phyloP scores from a whole-genome alignment of 2,888 invertebrate genomes.

The Latheticus oryzae region DNA sequence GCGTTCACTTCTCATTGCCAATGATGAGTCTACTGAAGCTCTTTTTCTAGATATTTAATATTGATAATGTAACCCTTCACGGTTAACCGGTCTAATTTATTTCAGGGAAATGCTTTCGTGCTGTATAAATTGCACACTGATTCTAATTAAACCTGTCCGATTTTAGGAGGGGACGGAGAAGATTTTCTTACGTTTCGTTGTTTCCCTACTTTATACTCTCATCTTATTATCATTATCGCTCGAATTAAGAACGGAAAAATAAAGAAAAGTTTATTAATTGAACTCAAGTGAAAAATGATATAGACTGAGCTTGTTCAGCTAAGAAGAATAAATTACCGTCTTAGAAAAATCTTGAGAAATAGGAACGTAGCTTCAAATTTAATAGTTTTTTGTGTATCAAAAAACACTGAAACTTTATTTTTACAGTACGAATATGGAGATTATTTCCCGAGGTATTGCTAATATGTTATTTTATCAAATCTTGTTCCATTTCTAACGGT shows the following conservation, averaged over 20 bases:
- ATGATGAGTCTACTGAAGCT: conserved; percentile 58
- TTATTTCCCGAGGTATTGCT: too few species aligned
- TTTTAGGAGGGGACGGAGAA: conserved; percentile 12
- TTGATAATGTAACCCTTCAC: conserved; percentile 61
- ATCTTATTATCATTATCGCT: conserved; percentile 36
- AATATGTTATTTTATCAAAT: too few species aligned
- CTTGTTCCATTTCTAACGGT: too few species aligned
- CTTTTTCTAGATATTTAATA: conserved; percentile 59
- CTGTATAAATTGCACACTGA: conserved; percentile 56
- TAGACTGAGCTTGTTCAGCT: too few species aligned
- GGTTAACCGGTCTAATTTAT: conserved; percentile 57
- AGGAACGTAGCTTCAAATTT: too few species aligned
- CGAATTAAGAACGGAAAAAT: conserved; percentile 34
- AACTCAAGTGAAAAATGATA: conserved; percentile 12
- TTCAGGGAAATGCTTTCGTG: conserved; percentile 54
- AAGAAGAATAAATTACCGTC: too few species aligned
- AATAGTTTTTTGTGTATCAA: too few species aligned
- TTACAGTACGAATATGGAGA: too few species aligned
- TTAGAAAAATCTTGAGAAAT: too few species aligned
- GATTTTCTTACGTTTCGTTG: conserved; percentile 21
- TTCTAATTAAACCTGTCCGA: conserved; percentile 56
- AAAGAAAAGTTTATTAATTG: conserved; percentile 35
- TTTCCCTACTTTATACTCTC: conserved; percentile 13
- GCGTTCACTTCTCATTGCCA: conserved; percentile 57
- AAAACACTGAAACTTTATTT: too few species aligned